Conservation (phyloP, 2,888 invertebrate genomes). For the Erebia ligea region DNA sequence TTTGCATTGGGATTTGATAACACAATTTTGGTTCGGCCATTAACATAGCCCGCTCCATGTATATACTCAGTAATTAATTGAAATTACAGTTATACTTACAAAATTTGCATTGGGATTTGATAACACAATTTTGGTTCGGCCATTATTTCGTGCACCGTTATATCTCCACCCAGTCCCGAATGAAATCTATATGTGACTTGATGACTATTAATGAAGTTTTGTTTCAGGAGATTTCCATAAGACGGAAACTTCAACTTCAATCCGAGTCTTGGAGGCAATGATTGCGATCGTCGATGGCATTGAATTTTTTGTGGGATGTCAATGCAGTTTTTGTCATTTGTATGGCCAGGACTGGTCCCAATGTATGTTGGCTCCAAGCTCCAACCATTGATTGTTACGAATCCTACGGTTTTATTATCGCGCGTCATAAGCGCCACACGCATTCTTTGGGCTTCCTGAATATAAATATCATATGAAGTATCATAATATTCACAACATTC, state of each 20-base stretch:
- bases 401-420: conserved; percentile 89
- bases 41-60: no score
- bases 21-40: conserved; percentile 95
- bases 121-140: conserved; percentile 94
- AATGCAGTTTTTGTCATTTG: conserved; percentile 70
- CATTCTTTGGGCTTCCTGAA: conserved; percentile 79
- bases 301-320: conserved; percentile 68
- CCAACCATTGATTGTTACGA: conserved; percentile 94
- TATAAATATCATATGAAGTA: not conserved
- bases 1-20: conserved; percentile 92
- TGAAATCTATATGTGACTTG: conserved; percentile 93
- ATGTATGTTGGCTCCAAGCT: conserved; percentile 90
- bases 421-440: conserved; percentile 84
- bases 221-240: conserved; percentile 87
- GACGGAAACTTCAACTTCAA: conserved; percentile 92
- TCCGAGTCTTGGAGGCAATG: conserved; percentile 91
- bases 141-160: conserved; percentile 96
- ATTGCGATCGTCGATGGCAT: conserved; percentile 88
- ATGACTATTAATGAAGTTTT: conserved; percentile 89
- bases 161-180: conserved; percentile 95
- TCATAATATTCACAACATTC: no score
- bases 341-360: conserved; percentile 87
- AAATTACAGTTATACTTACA: conserved; percentile 84
- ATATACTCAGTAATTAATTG: no score
- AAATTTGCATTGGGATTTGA: conserved; percentile 92